Base-by-base conservation (phyloP, 2,113 vertebrate genomes). In the Hyaena hyaena region DNA sequence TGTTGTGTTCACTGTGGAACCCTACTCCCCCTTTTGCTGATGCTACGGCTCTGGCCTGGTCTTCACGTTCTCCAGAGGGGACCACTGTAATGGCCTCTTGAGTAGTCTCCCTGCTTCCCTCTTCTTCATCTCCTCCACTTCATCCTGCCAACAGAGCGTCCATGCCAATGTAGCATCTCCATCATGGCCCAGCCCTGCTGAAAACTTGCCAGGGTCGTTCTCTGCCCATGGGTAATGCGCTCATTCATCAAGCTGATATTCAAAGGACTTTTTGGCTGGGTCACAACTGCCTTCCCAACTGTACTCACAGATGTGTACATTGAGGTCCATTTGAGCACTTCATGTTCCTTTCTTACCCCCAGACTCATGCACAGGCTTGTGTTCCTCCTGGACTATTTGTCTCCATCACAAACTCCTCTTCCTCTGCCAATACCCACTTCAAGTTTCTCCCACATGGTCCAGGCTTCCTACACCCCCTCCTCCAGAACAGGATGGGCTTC, bases 241-340 rank as follows among this genome's bases (percentile, higher is more conserved):
- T 58, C 8, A 73, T 16, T 39, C 81, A 14, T 21, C 10, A 10
- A 66, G 21, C 16, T 0, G 3, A 88, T 8, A 26, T 0, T 24
- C 14, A 14, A 39, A 71, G 4, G 16, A 3, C 45, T 81, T 61
- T 61, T 55, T 0, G 0, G 35, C 11, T 33, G 69, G 69, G 43
- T 21, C n/a, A n/a, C 28, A 7, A 55, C 23, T 4, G 65, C 71
- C 65, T 86, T 61, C 35, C 83, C 33, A 10, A 14, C 1, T 50
- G 48, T 23, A 6, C 69, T 43, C 4, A 4, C n/a, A 35, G 45
- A 15, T 1, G 0, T 14, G 19, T 8, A 10, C 11, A n/a, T 24
- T 3, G 35, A 80, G 88, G 23, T 82, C 68, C 35, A 21, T 14
- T 21, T 26, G 10, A 48, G 39, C 9, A 17, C 39, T 0, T 73